Percentiles rank a stretch among this genome's conserved stretches.
phyloP scores from a whole-genome alignment of 2,888 invertebrate species.

The Epiblema foenella region DNA sequence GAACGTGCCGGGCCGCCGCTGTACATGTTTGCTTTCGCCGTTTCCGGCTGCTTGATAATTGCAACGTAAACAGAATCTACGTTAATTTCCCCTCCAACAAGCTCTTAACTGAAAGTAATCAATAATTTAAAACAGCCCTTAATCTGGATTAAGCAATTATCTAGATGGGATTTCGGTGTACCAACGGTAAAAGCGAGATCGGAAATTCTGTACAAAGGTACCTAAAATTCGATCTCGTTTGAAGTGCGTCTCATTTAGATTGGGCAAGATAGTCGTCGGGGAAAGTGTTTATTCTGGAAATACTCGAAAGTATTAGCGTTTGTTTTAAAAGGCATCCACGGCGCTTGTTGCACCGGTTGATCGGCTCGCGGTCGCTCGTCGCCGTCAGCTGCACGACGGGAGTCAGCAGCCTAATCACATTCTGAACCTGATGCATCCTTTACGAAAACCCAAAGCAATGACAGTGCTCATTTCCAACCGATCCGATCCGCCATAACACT shows the following conservation, averaged over 20 bases:
- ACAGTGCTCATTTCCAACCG: neutral
- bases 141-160: conserved; percentile 54
- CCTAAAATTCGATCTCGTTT: conserved; percentile 55
- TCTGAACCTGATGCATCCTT: conserved; percentile 5
- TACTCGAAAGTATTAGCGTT: neutral
- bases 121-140: conserved; percentile 51
- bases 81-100: conserved; percentile 38
- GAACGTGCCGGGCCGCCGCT: neutral
- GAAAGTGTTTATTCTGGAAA: conserved; percentile 20
- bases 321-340: conserved; percentile 1
- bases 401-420: conserved; percentile 11
- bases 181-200: conserved; percentile 44
- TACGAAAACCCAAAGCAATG: conserved; percentile 1
- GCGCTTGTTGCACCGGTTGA: conserved; percentile 47
- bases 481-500: neutral
- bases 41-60: conserved; percentile 12
- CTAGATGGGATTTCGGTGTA: conserved; percentile 47
- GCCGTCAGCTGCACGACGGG: conserved; percentile 29
- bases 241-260: conserved; percentile 56
- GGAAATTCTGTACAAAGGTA: conserved; percentile 48
- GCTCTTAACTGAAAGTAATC: conserved; percentile 46
- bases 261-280: conserved; percentile 45
- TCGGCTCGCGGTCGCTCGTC: conserved; percentile 46
- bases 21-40: conserved; percentile 7
- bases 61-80: conserved; percentile 35